A percentile compares a stretch with the other conserved stretches of the same genome.
Conservation (phyloP, 2,888 invertebrate genomes). For the Schizaphis graminum region DNA sequence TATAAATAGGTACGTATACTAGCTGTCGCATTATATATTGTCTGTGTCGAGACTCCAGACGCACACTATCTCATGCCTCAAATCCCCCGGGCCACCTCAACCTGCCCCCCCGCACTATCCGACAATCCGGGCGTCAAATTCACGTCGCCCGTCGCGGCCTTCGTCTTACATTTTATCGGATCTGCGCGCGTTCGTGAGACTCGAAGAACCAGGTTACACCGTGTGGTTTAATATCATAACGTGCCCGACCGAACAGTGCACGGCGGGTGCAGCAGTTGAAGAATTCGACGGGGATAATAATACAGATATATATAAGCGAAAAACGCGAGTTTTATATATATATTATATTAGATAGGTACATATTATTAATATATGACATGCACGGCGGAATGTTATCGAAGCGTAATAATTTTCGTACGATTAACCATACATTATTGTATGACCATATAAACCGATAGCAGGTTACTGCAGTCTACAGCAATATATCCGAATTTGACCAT, state of each 20-base stretch:
- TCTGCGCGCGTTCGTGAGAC: conserved; percentile 37
- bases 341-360: not conserved
- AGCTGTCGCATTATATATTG: not conserved
- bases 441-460: not conserved
- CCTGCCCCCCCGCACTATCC: not conserved
- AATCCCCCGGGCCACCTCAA: not conserved
- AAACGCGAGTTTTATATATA: not conserved
- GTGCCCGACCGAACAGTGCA: not conserved
- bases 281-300: not conserved
- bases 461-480: not conserved
- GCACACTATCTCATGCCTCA: not conserved
- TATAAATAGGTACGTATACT: not conserved
- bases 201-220: conserved; percentile 51
- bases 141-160: conserved; percentile 23
- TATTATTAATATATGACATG: not conserved
- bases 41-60: not conserved
- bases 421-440: not conserved
- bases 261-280: not conserved
- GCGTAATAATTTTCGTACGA: not conserved
- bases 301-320: not conserved
- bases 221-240: not conserved
- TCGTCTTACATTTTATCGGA: conserved; percentile 34
- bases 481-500: not conserved
- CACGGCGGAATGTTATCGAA: not conserved
- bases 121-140: not conserved